phyloP scores from a whole-genome alignment of 2,797 vertebrate genomes.

The Spinus pinus region DNA sequence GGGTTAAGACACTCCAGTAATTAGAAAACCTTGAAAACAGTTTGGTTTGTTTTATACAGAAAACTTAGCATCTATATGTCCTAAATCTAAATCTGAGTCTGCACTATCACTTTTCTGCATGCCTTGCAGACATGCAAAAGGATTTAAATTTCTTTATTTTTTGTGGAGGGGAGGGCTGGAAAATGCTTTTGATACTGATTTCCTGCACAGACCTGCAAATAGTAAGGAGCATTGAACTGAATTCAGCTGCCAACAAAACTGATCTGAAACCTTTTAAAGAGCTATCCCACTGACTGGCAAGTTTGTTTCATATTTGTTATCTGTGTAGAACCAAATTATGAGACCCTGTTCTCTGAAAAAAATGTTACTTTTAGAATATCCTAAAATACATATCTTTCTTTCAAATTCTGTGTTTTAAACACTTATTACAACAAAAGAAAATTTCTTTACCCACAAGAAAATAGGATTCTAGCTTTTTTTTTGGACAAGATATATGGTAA shows the following conservation, averaged over 20 bases:
- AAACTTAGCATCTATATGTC: not conserved
- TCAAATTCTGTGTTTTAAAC: not conserved
- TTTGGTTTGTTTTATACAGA: not conserved
- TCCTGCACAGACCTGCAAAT: not conserved
- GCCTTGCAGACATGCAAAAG: not conserved
- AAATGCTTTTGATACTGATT: not conserved
- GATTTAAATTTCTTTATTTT: not conserved
- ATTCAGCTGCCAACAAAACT: not conserved
- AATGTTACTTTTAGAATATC: conserved; percentile 8
- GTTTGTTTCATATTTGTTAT: not conserved
- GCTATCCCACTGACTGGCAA: not conserved
- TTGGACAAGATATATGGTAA: not conserved
- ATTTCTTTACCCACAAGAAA: conserved; percentile 38
- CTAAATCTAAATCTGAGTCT: not conserved
- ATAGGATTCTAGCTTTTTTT: conserved; percentile 3
- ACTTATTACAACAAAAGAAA: conserved; percentile 1
- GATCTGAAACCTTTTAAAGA: not conserved
- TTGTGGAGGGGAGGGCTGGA: not conserved
- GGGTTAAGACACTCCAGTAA: not conserved
- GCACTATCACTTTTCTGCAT: not conserved
- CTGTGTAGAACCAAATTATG: not conserved
- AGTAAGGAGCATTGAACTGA: not conserved
- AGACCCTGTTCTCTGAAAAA: conserved; percentile 14
- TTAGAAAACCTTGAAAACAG: not conserved
- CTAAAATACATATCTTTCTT: not conserved